Base-by-base conservation (phyloP, 2,888 invertebrate genomes). In the Lochmaea crataegi region DNA sequence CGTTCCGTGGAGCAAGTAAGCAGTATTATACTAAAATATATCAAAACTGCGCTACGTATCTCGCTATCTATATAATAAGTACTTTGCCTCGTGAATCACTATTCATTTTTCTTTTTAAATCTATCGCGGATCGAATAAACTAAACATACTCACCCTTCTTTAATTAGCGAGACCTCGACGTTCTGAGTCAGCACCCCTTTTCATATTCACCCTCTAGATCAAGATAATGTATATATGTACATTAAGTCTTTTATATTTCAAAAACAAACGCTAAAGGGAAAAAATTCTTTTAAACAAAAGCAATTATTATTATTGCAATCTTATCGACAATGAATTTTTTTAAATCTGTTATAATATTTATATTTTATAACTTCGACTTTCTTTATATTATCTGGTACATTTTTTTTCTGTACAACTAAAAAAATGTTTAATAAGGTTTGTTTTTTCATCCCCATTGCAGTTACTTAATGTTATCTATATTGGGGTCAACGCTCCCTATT, bases 401-500 rank as follows among this genome's bases (percentile, higher is more conserved):
- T 32, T 32, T 45, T 4, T 2, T 45, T 2, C 12, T 12, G 45
- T 45, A 12, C 45, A 45, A 45, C 12, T 12, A 12, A 41, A 41
- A 3, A 41, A 11, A 41, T 41, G 41, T 12, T 1, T 45, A 45
- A 5, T 14, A 60, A 26, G 11, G 14, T 26, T 60, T 60, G 32
- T 32, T 32, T 32, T 12, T 10, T 42, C 18, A 41, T 3, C 22
- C 2, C 42, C 16, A 63, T 41, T 61, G 61, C 22, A 42, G 38
- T 38, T 61, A 61, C 61, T 61, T 42, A 61, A 61, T 51, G 26
- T 61, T 38, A 48, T 60, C 48, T 38, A 41, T 48, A 68, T 60
- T 60, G 65, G 70, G 70, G 70, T 70, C 70, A 70, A 70, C 57
- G 70, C 70, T 45, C 70, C 70, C 70, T 65, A 53, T 64, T 65